Evolutionary conservation across 2,888 invertebrate species (phyloP), one percentile per base, ranked within the genome.

Genomic region (Formica aserva): DNA sequence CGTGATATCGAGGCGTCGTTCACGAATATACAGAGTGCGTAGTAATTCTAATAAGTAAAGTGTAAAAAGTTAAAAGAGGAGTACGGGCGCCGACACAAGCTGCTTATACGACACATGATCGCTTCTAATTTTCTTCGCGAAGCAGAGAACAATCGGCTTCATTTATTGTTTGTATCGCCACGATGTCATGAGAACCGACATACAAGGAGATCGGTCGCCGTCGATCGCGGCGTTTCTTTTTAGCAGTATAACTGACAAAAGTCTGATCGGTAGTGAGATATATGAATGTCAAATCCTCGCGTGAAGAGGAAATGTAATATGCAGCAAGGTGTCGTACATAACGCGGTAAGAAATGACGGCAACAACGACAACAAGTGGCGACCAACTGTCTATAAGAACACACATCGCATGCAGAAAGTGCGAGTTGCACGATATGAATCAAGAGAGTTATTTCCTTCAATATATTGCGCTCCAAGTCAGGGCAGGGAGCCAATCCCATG

Each of bases 321-420:
- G 63, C 74, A 81, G 35, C 63, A 9, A 63, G 26, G 48, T 74
- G 81, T 81, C 63, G 55, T 63, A 74, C 38, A 72, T 72, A 48
- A 29, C 57, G 74, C 41, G 62, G 80, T 63, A 72, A 57, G 57
- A 35, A 71, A 80, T 62, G 72, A 82, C 76, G 57, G 48, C 78
- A 63, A 84, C 85, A 63, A 57, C 62, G 67, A 72, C 38, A 48
- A 48, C 48, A 41, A 80, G 74, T 57, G 45, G 74, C 84, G 82
- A 85, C 69, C 60, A 78, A 76, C 72, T 65, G 57, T 38, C 63
- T 38, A 48, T 11, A 60, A 65, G 38, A 48, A 83, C 29, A 69
- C 71, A 69, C 66, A 83, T 84, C 83, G 69, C 88, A 89, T 89
- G 88, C 88, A 89, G 82, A 88, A 38, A 26, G 69, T 80, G 55